Evolutionary conservation across 2,888 invertebrate species (phyloP).

Genomic region (Dromius quadrimaculatus): DNA sequence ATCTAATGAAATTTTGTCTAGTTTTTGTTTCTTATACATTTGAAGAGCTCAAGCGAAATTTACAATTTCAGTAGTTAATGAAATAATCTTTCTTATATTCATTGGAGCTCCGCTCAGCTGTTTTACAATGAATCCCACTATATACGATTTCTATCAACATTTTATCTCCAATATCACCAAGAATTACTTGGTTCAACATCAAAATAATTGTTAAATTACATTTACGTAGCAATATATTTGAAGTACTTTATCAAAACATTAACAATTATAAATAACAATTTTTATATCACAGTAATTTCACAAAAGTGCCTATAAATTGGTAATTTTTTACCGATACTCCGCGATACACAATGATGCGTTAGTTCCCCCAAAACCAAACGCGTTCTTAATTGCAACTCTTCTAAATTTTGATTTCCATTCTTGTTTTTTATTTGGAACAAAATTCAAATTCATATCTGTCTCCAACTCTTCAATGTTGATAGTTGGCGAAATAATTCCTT

Average conservation of each 20-base stretch:
- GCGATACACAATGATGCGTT: constrained; percentile 88
- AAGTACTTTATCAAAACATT: constrained; percentile 27
- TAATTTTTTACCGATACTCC: constrained; percentile 63
- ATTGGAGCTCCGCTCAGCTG: too few species aligned
- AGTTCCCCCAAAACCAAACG: constrained; percentile 99
- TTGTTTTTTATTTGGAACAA: constrained; percentile 73
- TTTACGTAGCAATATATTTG: constrained; percentile 51
- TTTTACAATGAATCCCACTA: too few species aligned
- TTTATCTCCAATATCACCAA: neutral
- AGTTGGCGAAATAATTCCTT: constrained; percentile 86
- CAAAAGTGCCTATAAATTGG: too few species aligned
- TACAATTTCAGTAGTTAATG: too few species aligned
- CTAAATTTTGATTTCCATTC: constrained; percentile 71
- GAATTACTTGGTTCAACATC: constrained; percentile 1
- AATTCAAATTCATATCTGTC: constrained; percentile 75
- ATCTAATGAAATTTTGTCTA: too few species aligned
- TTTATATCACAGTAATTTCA: constrained; percentile 32
- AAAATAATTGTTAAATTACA: too few species aligned
- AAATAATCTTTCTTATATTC: too few species aligned
- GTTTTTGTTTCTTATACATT: too few species aligned
- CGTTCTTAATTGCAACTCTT: constrained; percentile 91
- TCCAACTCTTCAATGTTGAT: constrained; percentile 83
- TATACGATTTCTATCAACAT: neutral
- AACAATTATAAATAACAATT: constrained; percentile 48
- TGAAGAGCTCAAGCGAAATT: too few species aligned